Conservation (phyloP, 2,888 invertebrate genomes). For the Melieria picta region DNA sequence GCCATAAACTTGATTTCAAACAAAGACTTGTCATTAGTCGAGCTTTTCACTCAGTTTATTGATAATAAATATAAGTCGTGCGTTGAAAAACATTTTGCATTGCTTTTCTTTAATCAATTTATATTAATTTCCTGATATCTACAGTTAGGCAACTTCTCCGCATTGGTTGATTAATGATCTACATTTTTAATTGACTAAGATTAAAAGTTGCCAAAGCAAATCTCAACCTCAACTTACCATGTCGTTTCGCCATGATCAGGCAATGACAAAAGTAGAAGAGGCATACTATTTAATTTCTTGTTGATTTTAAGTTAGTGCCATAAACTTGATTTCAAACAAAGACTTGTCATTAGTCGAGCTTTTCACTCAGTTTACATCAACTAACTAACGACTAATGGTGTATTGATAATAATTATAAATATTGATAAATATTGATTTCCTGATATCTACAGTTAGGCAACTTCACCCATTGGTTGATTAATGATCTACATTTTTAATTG, state of each 20-base stretch:
- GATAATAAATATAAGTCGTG: not conserved
- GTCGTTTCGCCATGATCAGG: conserved; percentile 16
- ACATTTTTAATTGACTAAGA: conserved; percentile 43
- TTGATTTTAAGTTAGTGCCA: not conserved
- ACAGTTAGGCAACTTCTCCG: conserved; percentile 44
- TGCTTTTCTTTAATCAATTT: no score
- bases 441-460: conserved; percentile 36
- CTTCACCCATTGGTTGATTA: conserved; percentile 53
- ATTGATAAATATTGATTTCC: not conserved
- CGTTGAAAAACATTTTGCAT: no score
- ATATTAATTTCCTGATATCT: not conserved
- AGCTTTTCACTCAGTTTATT: not conserved
- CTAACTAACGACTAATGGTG: no score
- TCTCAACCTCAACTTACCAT: conserved; percentile 41
- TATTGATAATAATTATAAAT: no score
- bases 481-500: conserved; percentile 39
- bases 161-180: conserved; percentile 47
- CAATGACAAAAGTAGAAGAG: conserved; percentile 40
- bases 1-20: conserved; percentile 17
- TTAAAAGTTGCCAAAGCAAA: conserved; percentile 48
- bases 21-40: not conserved
- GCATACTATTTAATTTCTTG: conserved; percentile 20
- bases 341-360: no score
- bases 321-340: not conserved
- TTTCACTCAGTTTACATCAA: no score